Base-by-base conservation (phyloP, 1,140 invertebrate species). In the Lepidurus packardi region DNA sequence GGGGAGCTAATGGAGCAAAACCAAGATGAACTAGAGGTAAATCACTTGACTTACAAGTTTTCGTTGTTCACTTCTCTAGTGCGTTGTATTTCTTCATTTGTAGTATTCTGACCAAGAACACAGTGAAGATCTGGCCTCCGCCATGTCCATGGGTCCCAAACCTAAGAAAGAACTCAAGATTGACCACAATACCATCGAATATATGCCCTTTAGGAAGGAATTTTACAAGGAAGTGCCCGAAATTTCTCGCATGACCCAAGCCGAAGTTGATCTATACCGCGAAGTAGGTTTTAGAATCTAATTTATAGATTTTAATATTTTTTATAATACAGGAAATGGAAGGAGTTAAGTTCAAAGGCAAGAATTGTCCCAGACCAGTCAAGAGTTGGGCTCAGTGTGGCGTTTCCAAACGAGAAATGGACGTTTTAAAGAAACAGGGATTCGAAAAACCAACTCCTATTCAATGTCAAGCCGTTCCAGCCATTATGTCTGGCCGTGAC, bases 381-480 rank as follows among this genome's bases (percentile, higher is more conserved):
- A 95, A 91, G 86, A 93, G 92, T 0, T 99, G 98, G 98, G 96
- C 98, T 0, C 98, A 99, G 82, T 98, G 96, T 85, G 98, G 98
- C 44, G 94, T 99, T 1, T 96, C 94, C 75, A 97, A 96, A 83
- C 98, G 98, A 84, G 93, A 99, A 84, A 86, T 99, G 83, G 96
- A 98, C 82, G 90, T 95, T 80, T 85, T 99, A 25, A 98, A 97
- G 84, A 96, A 93, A 86, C 86, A 97, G 45, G 90, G 90, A 78
- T 99, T 97, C 85, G 95, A 97, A 81, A 98, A 98, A 86, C 98
- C 98, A 5, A 99, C 98, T 5, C 98, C 98, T 0, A 99, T 99
- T 83, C 98, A 99, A 85, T 91, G 94, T 74, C 98, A 99, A 87
- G 97, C 97, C 10, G 96, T 99, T 84, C 98, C 98, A 42, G 94